Conservation (phyloP, 2,888 invertebrate genomes). For the Rhagophthalmus giganteus region DNA sequence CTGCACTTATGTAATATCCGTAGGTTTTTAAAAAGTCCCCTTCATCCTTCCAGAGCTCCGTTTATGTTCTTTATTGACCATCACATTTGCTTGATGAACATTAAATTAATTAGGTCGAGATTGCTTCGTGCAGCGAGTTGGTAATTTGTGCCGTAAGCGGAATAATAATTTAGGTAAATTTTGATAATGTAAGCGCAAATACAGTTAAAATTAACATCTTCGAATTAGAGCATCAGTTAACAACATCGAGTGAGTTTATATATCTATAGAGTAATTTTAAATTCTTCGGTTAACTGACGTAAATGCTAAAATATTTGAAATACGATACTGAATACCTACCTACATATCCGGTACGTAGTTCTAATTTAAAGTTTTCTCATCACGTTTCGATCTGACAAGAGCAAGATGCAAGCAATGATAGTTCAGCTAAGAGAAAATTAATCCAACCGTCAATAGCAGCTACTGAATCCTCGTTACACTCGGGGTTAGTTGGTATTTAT, state of each 20-base stretch:
- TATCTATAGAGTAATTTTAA: too few relatives aligned
- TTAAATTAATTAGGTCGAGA: slow-evolving; percentile 23
- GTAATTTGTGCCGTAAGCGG: too few relatives aligned
- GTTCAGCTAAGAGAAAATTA: slow-evolving; percentile 27
- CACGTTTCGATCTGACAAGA: slow-evolving; percentile 26
- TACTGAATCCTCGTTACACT: slow-evolving; percentile 25
- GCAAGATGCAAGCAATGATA: slow-evolving; percentile 26
- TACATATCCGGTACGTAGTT: too few relatives aligned
- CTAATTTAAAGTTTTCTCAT: slow-evolving; percentile 18
- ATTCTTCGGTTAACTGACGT: too few relatives aligned
- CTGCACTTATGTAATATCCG: slow-evolving; percentile 30
- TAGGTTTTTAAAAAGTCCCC: slow-evolving; percentile 24
- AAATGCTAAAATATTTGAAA: too few relatives aligned
- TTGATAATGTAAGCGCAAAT: too few relatives aligned
- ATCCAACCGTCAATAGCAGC: slow-evolving; percentile 30
- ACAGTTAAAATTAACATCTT: too few relatives aligned
- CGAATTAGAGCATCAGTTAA: too few relatives aligned
- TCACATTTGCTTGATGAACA: slow-evolving; percentile 25
- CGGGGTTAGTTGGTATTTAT: slow-evolving; percentile 18
- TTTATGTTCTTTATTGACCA: slow-evolving; percentile 26
- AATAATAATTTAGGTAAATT: too few relatives aligned
- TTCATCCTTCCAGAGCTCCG: slow-evolving; percentile 12
- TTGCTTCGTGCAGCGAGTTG: neutral
- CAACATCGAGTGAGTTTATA: too few relatives aligned
- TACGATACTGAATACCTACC: too few relatives aligned